phyloP scores from a whole-genome alignment of 2,888 invertebrate genomes.

The Lithophane leautieri region DNA sequence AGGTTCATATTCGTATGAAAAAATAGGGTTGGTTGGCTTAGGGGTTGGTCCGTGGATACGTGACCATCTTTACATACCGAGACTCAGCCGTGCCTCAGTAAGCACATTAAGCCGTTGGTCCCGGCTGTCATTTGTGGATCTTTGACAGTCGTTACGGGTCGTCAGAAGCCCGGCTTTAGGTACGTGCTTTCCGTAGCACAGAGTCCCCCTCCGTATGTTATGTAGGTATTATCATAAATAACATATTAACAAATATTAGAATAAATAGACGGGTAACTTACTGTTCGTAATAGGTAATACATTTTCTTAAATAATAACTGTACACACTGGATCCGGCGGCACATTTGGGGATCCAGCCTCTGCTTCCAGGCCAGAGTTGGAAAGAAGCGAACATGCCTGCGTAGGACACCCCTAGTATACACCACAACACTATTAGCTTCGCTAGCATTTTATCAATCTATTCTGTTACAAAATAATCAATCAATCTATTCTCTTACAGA shows the following conservation, averaged over 20 bases:
- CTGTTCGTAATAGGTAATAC: neutral
- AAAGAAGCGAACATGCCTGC: neutral
- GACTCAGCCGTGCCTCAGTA: too few species aligned
- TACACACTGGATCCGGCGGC: fast-evolving
- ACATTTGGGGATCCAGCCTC: neutral
- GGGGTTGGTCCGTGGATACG: too few species aligned
- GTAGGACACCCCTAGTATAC: neutral
- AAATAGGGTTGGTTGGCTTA: too few species aligned
- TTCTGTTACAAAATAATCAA: neutral
- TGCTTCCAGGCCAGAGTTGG: fast-evolving
- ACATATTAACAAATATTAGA: neutral
- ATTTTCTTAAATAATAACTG: conserved; percentile 2
- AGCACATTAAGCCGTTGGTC: too few species aligned
- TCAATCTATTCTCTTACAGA: neutral
- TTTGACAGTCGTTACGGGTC: too few species aligned
- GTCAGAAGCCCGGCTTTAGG: too few species aligned
- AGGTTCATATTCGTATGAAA: neutral
- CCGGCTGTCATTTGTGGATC: too few species aligned
- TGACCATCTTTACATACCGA: too few species aligned
- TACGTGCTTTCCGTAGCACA: neutral
- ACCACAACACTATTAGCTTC: conserved; percentile 19
- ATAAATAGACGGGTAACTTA: conserved; percentile 3
- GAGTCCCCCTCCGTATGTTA: neutral
- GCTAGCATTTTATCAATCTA: conserved; percentile 3
- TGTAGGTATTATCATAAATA: neutral